Evolutionary conservation across 2,113 vertebrate species (phyloP), one percentile per base, ranked within the genome.

Genomic region (Alligator mississippiensis): DNA sequence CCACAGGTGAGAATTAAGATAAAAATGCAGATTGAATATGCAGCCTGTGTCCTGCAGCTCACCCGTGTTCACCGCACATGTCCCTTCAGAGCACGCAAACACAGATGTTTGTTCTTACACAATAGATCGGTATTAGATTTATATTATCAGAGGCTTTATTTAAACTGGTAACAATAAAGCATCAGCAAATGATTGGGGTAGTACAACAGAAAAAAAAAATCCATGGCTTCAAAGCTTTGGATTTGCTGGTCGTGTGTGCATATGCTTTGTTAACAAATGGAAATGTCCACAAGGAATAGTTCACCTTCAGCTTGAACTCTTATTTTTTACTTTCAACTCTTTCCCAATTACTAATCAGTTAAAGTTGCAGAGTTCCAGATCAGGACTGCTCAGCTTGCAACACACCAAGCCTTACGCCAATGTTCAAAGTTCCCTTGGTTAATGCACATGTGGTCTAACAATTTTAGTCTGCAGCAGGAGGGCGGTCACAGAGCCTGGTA

Each of bases 261-360:
- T 61, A 90, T 88, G 57, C 93, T 85, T 86, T 94, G 72, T 95
- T 96, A 96, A 77, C 90, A 90, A 96, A 92, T 93, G 95, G 91
- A 97, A 97, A 96, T 82, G 88, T 93, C 61, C 62, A 61, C 61
- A 90, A 89, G 87, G 92, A 95, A 2, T 12, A 91, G 22, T 83
- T 78, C 76, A 90, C 77, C 88, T 85, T 85, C 82, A 85, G 66
- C 82, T 85, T 75, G 59, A 90, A 90, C 77, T 78, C 47, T 64
- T 78, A 38, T 85, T 76, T 76, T 72, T 47, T 84, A 3, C 25
- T 93, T 95, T 92, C 78, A 84, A 38, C 57, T 82, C 59, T 79
- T 95, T 95, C 77, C 55, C 64, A 88, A 74, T 84, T 80, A 76
- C 57, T 93, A 92, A 89, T 93, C 21, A 89, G 30, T 92, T 74